phyloP scores from a whole-genome alignment of 2,888 invertebrate genomes.

The Nomada flava region DNA sequence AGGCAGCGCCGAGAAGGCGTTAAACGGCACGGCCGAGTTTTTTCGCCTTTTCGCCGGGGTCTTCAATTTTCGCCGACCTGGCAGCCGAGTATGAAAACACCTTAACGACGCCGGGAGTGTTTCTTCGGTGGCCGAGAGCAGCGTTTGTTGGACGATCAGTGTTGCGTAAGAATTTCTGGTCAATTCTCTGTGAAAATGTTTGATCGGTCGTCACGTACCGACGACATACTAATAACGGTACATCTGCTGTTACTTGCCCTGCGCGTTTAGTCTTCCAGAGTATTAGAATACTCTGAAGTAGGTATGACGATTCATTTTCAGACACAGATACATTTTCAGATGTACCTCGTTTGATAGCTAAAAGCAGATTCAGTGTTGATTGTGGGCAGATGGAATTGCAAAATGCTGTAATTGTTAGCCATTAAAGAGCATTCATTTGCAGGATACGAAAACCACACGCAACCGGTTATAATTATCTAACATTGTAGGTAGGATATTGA shows the following conservation, averaged over 20 bases:
- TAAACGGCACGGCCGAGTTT: conserved; percentile 37
- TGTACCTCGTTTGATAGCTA: too few species aligned
- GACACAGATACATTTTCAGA: too few species aligned
- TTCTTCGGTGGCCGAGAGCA: conserved; percentile 37
- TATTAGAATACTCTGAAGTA: not conserved
- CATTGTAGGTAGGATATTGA: not conserved
- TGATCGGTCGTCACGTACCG: not conserved
- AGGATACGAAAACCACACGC: not conserved
- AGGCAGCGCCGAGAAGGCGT: conserved; percentile 43
- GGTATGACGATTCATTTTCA: too few species aligned
- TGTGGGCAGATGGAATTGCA: too few species aligned
- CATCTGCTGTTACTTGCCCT: not conserved
- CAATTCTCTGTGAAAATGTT: not conserved
- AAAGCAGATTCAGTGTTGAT: too few species aligned
- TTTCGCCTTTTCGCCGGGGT: conserved; percentile 27
- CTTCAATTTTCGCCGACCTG: conserved; percentile 55
- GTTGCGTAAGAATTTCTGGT: not conserved
- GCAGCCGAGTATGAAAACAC: conserved; percentile 47
- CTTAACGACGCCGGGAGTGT: conserved; percentile 59
- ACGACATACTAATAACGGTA: not conserved
- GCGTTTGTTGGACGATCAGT: conserved; percentile 45
- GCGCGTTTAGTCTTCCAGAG: not conserved
- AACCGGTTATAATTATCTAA: conserved; percentile 6
- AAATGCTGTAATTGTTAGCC: too few species aligned
- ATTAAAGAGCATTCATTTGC: not conserved